Evolutionary conservation across 1,140 invertebrate genomes (phyloP).

Genomic region (Harlomillsia oculata): DNA sequence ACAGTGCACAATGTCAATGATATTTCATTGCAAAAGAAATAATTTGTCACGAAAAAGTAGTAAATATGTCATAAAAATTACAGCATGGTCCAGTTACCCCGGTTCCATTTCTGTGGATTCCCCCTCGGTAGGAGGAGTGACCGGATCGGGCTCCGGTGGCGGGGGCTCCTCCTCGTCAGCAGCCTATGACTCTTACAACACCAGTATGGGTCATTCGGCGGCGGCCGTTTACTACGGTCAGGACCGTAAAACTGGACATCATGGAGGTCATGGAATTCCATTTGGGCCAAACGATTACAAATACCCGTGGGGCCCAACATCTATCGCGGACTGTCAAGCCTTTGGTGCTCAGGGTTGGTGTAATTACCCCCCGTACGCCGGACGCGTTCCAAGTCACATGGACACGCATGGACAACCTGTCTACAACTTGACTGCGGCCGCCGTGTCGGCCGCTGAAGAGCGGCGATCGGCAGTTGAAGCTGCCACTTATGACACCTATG

Average conservation of each 20-base stretch:
- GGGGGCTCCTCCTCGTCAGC: conserved; percentile 7
- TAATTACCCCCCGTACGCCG: conserved; percentile 28
- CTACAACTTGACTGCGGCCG: conserved; percentile 25
- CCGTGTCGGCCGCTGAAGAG: conserved; percentile 23
- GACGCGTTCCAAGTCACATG: conserved; percentile 28
- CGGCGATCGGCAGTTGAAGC: conserved; percentile 21
- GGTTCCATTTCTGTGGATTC: conserved; percentile 18
- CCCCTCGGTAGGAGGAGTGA: conserved; percentile 9
- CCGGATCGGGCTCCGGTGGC: neutral
- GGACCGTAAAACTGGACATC: conserved; percentile 17
- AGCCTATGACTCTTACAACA: conserved; percentile 24
- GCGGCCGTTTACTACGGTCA: conserved; percentile 24
- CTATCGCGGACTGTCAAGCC: conserved; percentile 28
- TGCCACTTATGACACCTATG: conserved; percentile 25
- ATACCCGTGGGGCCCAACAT: conserved; percentile 18
- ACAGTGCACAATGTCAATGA: too few relatives aligned
- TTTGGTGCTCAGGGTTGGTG: conserved; percentile 33
- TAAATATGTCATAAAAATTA: too few relatives aligned
- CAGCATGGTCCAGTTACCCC: conserved; percentile 32
- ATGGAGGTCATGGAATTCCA: conserved; percentile 26
- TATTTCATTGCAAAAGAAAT: too few relatives aligned
- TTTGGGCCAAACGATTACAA: conserved; percentile 35
- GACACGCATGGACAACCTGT: conserved; percentile 31
- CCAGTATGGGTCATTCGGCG: conserved; percentile 25
- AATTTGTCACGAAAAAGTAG: too few relatives aligned